Conservation (phyloP, 2,888 invertebrate genomes). For the Aleiodes leptofemur region DNA sequence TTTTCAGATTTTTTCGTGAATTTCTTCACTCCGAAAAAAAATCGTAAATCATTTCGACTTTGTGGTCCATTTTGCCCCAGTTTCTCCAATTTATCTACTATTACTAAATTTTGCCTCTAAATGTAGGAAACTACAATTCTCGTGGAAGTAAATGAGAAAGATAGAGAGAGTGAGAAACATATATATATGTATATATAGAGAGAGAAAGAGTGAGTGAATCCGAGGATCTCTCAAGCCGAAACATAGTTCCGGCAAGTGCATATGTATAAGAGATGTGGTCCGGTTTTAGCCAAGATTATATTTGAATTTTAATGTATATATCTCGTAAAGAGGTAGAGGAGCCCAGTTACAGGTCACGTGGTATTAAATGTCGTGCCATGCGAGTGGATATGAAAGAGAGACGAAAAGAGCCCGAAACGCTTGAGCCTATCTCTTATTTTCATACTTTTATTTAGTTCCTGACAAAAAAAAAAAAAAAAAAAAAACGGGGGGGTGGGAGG, state of each 20-base stretch:
- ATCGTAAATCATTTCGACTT: too few relatives aligned
- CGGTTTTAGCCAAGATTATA: conserved; percentile 60
- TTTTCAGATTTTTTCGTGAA: too few relatives aligned
- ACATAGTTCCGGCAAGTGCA: conserved; percentile 29
- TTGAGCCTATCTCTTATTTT: too few relatives aligned
- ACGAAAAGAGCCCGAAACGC: background rate
- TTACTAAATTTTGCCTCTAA: too few relatives aligned
- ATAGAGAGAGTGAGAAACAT: too few relatives aligned
- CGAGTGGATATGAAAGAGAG: too few relatives aligned
- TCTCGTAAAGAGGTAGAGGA: background rate
- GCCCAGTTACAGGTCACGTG: conserved; percentile 21
- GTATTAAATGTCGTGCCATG: background rate
- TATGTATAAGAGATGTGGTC: conserved; percentile 40
- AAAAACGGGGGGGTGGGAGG: background rate
- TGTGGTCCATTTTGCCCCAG: too few relatives aligned
- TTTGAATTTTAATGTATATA: conserved; percentile 68
- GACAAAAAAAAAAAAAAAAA: conserved; percentile 16
- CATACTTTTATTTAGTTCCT: too few relatives aligned
- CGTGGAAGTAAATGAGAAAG: background rate
- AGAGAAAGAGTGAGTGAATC: background rate
- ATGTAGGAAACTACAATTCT: background rate
- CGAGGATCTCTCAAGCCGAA: background rate
- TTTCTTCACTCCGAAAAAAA: too few relatives aligned
- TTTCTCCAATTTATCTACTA: too few relatives aligned
- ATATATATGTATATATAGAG: too few relatives aligned